Percentiles rank a stretch among this genome's conserved stretches.
These are phyloP conservation scores for Thysanoteuthis rhombus DNA, from an alignment of 2,888 invertebrate species.

Conservation along the genomic window DNA sequence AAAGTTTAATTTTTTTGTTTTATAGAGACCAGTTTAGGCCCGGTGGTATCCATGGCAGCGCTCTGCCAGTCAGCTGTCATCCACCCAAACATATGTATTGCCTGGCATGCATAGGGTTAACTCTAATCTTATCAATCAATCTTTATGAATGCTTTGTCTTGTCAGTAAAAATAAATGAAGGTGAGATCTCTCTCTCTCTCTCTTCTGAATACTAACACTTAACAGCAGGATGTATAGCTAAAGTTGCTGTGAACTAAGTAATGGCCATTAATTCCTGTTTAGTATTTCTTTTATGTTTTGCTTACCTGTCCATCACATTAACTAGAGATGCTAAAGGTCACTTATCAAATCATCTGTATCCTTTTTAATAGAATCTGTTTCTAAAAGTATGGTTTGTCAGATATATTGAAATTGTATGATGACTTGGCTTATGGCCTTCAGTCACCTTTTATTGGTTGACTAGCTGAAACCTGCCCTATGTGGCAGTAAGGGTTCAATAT, in stretches of 20 bases:
- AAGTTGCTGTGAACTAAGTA: not conserved
- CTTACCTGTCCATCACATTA: not conserved
- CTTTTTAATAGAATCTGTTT: no score
- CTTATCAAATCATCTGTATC: not conserved
- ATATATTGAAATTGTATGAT: no score
- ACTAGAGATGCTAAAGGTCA: not conserved
- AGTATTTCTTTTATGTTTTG: not conserved
- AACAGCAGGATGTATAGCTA: not conserved
- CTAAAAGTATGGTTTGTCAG: no score
- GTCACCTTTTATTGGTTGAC: no score
- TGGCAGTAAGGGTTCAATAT: no score
- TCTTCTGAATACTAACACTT: not conserved
- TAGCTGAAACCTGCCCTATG: no score
- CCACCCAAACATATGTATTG: not conserved
- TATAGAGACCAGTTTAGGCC: no score
- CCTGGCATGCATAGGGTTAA: not conserved
- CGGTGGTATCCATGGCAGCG: no score
- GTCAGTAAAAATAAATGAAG: not conserved
- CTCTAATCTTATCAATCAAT: not conserved
- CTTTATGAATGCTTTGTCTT: conserved; percentile 12
- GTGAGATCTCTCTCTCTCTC: not conserved
- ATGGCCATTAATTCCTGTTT: not conserved
- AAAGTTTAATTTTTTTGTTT: no score
- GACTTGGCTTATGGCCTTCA: no score
- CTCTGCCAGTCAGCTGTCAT: not conserved